Base-by-base conservation (phyloP, 1,140 invertebrate genomes). In the Cataglyphis hispanica region DNA sequence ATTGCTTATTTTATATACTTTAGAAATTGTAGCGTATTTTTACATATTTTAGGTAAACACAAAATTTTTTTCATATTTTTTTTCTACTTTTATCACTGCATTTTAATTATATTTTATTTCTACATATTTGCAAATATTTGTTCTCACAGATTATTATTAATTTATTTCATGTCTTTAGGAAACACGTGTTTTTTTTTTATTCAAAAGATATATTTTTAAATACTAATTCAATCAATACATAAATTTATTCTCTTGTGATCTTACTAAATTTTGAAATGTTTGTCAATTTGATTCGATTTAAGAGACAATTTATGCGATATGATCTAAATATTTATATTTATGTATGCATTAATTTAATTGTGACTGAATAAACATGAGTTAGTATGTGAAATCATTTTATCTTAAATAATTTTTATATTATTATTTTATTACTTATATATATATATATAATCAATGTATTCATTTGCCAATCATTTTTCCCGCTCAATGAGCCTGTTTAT, bases 91-190 rank as follows among this genome's bases (percentile, higher is more conserved):
- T 66, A 40, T 34, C 19, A 40, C 1, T 63, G 13, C 7, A 19
- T 43, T 69, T 69, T 6, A 11, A 69, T 11, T 69, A 66, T 40
- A 22, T 69, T 69, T 67, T 25, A n/a, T n/a, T n/a, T n/a, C n/a
- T n/a, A n/a, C n/a, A n/a, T 37, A 40, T 66, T 40, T 40, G 11
- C 5, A 22, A 19, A 34, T 63, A 61, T 63, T 19, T 63, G 16
- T n/a, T n/a, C 31, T 61, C 22, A 16, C 27, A 34, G 6, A 27
- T 60, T 22, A 31, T 40, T 66, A 11, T 8, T 58, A 25, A 58
- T 60, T 60, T 31, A 8, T 63, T n/a, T 40, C 37, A 8, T 0
- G 10, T 10, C 10, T 43, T 43, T 43, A 43, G 3, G 4, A 43
- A 43, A 43, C 10, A 22, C 5, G 22, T n/a, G 1, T 22, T 13